These are phyloP conservation scores for Peromyscus californicus DNA, from an alignment of 2,113 vertebrate genomes.

Conservation along the genomic window DNA sequence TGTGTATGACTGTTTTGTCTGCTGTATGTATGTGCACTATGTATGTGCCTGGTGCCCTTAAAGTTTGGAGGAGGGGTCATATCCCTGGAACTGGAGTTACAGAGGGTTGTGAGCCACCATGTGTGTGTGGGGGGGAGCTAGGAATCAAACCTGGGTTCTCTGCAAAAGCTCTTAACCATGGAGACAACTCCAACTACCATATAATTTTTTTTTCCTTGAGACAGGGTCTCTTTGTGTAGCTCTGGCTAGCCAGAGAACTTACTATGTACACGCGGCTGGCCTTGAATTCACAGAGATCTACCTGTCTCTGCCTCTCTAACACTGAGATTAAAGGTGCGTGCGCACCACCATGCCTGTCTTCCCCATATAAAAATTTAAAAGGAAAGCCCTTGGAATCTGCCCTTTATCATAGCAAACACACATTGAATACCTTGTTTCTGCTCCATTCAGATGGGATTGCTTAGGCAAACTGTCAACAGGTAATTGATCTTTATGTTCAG, in stretches of 20 bases:
- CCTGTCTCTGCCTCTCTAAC: neutral
- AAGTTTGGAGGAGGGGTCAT: neutral
- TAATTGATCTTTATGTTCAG: neutral
- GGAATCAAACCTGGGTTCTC: neutral
- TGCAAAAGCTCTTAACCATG: neutral
- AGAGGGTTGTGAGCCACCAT: neutral
- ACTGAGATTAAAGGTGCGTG: neutral
- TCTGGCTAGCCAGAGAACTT: neutral
- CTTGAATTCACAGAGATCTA: neutral
- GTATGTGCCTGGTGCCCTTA: neutral
- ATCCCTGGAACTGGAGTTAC: neutral
- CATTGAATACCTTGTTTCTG: neutral
- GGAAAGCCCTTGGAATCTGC: neutral
- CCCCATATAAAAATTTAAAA: neutral
- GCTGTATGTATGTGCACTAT: neutral
- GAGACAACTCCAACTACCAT: neutral
- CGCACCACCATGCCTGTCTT: neutral
- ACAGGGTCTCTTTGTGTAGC: neutral
- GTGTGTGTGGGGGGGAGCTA: too few species aligned
- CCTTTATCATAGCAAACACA: neutral
- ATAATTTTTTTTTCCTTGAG: neutral
- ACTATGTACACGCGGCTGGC: neutral
- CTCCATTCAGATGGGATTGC: neutral
- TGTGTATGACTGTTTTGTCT: neutral
- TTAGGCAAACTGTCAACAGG: neutral